Evolutionary conservation across 2,113 vertebrate genomes (phyloP).

Genomic region (Takifugu bimaculatus): DNA sequence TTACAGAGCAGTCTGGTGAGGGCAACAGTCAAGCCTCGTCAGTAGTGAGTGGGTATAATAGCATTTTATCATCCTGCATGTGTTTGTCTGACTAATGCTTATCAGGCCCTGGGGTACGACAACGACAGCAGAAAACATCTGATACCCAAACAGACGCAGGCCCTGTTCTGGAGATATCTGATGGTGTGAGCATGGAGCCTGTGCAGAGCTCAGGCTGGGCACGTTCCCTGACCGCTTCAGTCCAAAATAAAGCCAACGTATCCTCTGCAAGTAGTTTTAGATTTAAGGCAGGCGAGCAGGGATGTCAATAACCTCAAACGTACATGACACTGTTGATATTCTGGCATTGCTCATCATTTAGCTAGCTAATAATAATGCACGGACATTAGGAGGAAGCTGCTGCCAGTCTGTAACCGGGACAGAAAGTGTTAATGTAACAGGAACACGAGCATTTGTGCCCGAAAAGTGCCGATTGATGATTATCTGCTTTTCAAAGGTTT

Average conservation of each 20-base stretch:
- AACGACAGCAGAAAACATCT: slow-evolving; percentile 62
- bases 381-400: slow-evolving; percentile 31
- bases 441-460: too few relatives aligned
- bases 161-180: slow-evolving; percentile 48
- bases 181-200: slow-evolving; percentile 10
- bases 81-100: slow-evolving; percentile 70
- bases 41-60: slow-evolving; percentile 38
- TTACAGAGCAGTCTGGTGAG: slow-evolving; percentile 44
- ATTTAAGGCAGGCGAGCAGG: too few relatives aligned
- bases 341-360: too few relatives aligned
- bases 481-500: too few relatives aligned
- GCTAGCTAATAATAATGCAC: slow-evolving; percentile 25
- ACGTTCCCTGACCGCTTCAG: not conserved
- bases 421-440: too few relatives aligned
- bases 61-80: slow-evolving; percentile 62
- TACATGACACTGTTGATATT: too few relatives aligned
- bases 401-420: slow-evolving; percentile 11
- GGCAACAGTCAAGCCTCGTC: slow-evolving; percentile 59
- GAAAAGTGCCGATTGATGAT: too few relatives aligned
- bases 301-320: too few relatives aligned
- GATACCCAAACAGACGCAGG: slow-evolving; percentile 40
- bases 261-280: too few relatives aligned
- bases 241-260: slow-evolving; percentile 10
- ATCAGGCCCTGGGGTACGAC: slow-evolving; percentile 65
- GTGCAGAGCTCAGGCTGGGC: not conserved